Percentiles rank a stretch among this genome's conserved stretches.
Evolutionary conservation across 2,797 vertebrate genomes (phyloP).

Genomic region (Anguilla obscura): DNA sequence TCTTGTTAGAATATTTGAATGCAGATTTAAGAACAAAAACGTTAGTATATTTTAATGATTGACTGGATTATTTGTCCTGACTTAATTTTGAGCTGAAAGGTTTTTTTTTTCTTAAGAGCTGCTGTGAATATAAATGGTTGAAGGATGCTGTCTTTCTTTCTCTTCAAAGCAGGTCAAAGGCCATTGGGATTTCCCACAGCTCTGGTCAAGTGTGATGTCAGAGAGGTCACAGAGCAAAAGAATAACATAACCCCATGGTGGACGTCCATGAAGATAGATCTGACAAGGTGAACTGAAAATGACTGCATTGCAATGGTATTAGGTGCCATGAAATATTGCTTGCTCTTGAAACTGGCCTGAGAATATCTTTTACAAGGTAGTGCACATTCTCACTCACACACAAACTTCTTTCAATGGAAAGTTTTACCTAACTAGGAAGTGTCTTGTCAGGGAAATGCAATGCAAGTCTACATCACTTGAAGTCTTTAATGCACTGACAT

Average conservation of each 20-base stretch:
- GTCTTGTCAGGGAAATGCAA: conserved; percentile 59
- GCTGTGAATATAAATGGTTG: conserved; percentile 48
- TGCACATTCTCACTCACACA: neutral
- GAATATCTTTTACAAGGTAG: conserved; percentile 51
- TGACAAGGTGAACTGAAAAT: conserved; percentile 16
- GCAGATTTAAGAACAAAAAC: neutral
- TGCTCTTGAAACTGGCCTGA: conserved; percentile 61
- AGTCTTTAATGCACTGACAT: conserved; percentile 60
- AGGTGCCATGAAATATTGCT: conserved; percentile 34
- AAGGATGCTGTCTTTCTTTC: conserved; percentile 48
- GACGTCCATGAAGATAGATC: conserved; percentile 15
- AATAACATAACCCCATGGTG: conserved; percentile 11
- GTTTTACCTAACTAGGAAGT: conserved; percentile 50
- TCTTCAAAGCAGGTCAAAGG: conserved; percentile 56
- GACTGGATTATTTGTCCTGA: conserved; percentile 27
- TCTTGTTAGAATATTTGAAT: neutral
- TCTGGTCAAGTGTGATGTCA: conserved; percentile 21
- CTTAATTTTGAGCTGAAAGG: conserved; percentile 38
- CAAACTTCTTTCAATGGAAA: conserved; percentile 34
- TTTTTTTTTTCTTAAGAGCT: conserved; percentile 36
- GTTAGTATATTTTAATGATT: neutral
- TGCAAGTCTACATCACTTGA: conserved; percentile 44
- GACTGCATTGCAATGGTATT: neutral
- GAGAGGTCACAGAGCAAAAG: conserved; percentile 30
- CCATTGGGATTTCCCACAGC: conserved; percentile 45